Evolutionary conservation across 2,888 invertebrate species (phyloP), one percentile per base, ranked within the genome.

Genomic region (Papilio protenor): DNA sequence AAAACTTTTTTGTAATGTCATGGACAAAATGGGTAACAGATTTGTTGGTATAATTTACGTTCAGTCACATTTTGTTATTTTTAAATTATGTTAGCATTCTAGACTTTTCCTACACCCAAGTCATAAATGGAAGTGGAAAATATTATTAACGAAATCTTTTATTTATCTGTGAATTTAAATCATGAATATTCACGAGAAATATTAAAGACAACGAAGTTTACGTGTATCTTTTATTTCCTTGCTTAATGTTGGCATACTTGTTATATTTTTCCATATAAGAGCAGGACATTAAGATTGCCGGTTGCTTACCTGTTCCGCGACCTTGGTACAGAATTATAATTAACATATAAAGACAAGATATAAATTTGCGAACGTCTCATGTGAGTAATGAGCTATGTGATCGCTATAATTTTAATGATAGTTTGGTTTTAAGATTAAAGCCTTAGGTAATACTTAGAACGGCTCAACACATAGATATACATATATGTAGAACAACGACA

Each of bases 191-290:
- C 27, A 61, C 27, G 61, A 61, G 27, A 61, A 61, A 61, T 40
- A 0, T 64, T 40, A 40, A 40, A 64, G 8, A 10, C 10, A 40
- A 2, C n/a, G n/a, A 40, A 11, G 18, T 40, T 66, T 66, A 40
- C 66, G n/a, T 40, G 14, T 64, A 18, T 64, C 23, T 40, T 33
- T 66, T 66, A 66, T 40, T 40, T 66, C 66, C 66, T 66, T 40
- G 66, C 66, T 40, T 40, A 14, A 18, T 40, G n/a, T 40, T 40
- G 66, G 11, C n/a, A 10, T 18, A 66, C 33, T 33, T 64, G 33
- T 66, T 61, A 61, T 61, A 61, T 61, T 27, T 18, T 66, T 40
- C 23, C 66, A 40, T 66, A 40, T 66, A 66, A 40, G 66, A 40
- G 66, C 33, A 66, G 16, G 16, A 40, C n/a, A 40, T 66, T 40